Evolutionary conservation across 2,113 vertebrate species (phyloP), one percentile per base, ranked within the genome.

Genomic region (Muntiacus reevesi): DNA sequence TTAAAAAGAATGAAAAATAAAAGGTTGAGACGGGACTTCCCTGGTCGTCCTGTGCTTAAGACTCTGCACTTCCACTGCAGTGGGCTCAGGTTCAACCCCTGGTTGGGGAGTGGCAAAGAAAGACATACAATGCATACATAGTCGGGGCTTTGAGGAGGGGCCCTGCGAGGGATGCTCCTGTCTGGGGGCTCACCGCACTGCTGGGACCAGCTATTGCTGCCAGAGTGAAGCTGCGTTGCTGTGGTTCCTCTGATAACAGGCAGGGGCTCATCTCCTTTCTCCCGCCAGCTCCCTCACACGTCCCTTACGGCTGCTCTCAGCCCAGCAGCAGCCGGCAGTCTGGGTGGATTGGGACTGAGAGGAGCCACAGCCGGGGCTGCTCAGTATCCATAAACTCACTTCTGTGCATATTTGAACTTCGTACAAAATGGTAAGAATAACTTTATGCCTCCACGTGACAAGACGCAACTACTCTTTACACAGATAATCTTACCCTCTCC

Each of bases 51-150:
- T 43, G 40, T 27, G 71, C 36, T 43, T 43, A 43, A 43, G 36
- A 76, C 71, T 74, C 71, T 0, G 3, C 71, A 7, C 36, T 76
- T 43, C 23, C 36, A 27, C 40, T 43, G 36, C 71, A 27, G 23
- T 13, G 67, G 36, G 71, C 12, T 6, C 71, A 25, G 71, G 21
- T 43, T 27, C 28, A 1, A 27, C 27, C 71, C 71, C 71, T 7
- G 36, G 40, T 76, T 43, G 71, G 40, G 6, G 71, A 43, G 15
- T 25, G 71, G 36, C 36, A 43, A 74, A 74, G 19, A 43, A 3
- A 25, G 0, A 25, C 5, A 6, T 14, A 74, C 11, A 14, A 2
- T 7, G 71, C 5, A 1, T 27, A 76, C 23, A 12, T 6, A 3
- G 36, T 76, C 15, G n/a, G 62, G 15, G 50, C 21, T n/a, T 11